A percentile compares a stretch with the other conserved stretches of the same genome.
These are phyloP conservation scores for Scalopus aquaticus DNA, from an alignment of 2,113 vertebrate species.

Conservation along the genomic window DNA sequence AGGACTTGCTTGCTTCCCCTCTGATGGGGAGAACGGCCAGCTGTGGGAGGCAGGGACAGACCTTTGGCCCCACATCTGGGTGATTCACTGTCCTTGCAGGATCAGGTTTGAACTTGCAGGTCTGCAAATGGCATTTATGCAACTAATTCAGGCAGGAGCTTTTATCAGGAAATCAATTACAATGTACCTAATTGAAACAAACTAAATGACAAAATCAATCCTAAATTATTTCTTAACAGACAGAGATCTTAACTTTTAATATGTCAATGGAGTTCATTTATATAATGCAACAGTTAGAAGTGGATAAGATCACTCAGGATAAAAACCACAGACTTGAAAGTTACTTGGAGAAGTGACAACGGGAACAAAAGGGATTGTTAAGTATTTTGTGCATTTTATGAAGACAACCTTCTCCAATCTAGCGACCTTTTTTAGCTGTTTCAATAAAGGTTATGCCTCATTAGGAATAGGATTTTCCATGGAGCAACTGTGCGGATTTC, in stretches of 20 bases:
- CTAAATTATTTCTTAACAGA: not conserved
- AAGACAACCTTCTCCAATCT: not conserved
- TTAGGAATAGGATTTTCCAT: not conserved
- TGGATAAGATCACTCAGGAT: not conserved
- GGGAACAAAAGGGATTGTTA: not conserved
- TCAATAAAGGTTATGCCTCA: not conserved
- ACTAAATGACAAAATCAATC: not conserved
- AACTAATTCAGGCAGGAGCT: not conserved
- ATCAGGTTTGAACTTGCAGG: not conserved
- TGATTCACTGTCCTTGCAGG: fast-evolving
- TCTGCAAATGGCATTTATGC: not conserved
- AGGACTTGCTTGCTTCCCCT: not conserved
- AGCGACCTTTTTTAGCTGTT: not conserved
- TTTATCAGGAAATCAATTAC: not conserved
- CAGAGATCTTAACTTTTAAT: not conserved
- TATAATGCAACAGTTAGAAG: not conserved
- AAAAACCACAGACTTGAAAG: not conserved
- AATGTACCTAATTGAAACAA: not conserved
- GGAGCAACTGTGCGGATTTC: not conserved
- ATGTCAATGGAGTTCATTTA: not conserved
- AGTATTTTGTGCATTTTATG: not conserved
- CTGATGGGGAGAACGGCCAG: not conserved
- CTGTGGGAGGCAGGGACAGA: fast-evolving
- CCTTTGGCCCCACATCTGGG: fast-evolving
- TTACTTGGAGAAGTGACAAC: not conserved